Conservation (phyloP, 2,113 vertebrate species). For the Motacilla alba region DNA sequence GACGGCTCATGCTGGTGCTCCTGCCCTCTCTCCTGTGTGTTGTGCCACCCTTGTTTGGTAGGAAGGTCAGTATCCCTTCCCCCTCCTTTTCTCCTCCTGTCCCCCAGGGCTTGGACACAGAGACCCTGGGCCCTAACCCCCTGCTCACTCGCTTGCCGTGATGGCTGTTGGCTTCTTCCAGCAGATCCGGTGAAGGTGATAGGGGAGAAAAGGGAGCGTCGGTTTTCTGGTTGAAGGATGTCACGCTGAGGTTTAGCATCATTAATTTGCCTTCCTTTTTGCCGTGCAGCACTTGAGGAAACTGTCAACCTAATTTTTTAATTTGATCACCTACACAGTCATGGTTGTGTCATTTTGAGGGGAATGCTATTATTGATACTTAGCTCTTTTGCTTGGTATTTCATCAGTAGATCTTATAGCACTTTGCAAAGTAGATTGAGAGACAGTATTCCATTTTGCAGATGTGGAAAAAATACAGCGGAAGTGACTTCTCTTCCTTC, state of each 20-base stretch:
- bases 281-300: background rate
- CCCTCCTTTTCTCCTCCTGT: background rate
- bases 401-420: background rate
- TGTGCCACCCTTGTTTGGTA: background rate
- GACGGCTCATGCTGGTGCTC: background rate
- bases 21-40: background rate
- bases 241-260: background rate
- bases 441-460: background rate
- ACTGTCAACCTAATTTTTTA: background rate
- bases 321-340: background rate
- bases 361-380: background rate
- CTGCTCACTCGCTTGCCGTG: rapidly evolving
- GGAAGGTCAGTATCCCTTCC: background rate
- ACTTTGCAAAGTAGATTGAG: background rate
- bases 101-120: background rate
- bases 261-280: background rate
- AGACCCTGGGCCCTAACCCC: background rate
- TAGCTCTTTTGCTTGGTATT: background rate
- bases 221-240: background rate
- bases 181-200: background rate
- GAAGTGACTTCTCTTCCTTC: background rate
- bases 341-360: background rate
- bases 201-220: background rate
- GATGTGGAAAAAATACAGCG: background rate
- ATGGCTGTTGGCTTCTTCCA: background rate